phyloP scores from a whole-genome alignment of 2,113 vertebrate species.

The Saimiri boliviensis region DNA sequence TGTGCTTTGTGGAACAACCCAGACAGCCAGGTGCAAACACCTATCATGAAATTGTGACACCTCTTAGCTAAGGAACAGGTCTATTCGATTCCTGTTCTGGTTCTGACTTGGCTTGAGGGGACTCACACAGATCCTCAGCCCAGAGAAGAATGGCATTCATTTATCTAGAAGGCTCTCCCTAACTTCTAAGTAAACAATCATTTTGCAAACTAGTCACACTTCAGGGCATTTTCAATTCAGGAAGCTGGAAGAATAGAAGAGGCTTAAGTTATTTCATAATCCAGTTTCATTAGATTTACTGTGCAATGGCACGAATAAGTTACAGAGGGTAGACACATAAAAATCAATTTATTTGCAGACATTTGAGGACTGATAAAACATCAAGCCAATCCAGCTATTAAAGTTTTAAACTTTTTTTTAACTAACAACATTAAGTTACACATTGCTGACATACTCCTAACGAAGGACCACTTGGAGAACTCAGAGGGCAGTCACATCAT shows the following conservation, averaged over 20 bases:
- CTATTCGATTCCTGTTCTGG: not conserved
- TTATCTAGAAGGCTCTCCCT: not conserved
- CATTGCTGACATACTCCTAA: not conserved
- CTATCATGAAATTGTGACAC: rapidly evolving
- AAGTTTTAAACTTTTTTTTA: slow-evolving; percentile 49
- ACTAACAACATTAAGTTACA: not conserved
- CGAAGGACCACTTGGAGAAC: not conserved
- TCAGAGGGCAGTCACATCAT: not conserved
- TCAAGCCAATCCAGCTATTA: slow-evolving; percentile 40
- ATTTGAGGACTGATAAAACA: slow-evolving; percentile 62
- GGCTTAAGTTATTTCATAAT: slow-evolving; percentile 65
- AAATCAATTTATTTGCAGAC: slow-evolving; percentile 66
- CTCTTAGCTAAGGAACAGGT: not conserved
- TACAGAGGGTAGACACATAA: slow-evolving; percentile 41
- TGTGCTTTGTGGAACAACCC: rapidly evolving
- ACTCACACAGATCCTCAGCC: not conserved
- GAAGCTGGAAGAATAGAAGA: slow-evolving; percentile 53
- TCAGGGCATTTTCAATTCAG: slow-evolving; percentile 50
- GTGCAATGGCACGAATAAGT: slow-evolving; percentile 40
- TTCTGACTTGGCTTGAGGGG: not conserved
- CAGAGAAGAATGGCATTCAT: not conserved
- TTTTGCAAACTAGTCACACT: slow-evolving; percentile 55
- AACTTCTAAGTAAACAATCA: slow-evolving; percentile 53
- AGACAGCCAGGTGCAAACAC: rapidly evolving
- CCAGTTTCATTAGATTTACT: slow-evolving; percentile 67